Conservation (phyloP, 2,797 vertebrate genomes). For the Bovichtus diacanthus region DNA sequence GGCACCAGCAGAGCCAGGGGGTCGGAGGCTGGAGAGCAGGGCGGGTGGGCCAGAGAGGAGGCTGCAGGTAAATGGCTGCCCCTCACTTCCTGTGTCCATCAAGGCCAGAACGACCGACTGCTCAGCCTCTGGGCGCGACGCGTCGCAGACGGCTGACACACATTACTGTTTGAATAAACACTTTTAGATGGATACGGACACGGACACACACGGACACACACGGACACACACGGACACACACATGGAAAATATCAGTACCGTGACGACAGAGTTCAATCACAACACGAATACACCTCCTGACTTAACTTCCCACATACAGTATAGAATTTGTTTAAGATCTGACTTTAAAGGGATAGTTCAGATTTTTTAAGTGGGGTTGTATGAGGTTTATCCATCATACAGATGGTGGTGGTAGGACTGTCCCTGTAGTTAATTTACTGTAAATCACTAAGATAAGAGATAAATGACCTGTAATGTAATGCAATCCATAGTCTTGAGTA, state of each 20-base stretch:
- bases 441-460: no score
- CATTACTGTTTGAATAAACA: neutral
- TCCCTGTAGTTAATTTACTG: no score
- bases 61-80: constrained; percentile 62
- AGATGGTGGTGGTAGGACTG: no score
- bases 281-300: no score
- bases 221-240: no score
- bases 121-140: constrained; percentile 37
- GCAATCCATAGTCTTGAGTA: no score
- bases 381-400: no score
- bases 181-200: neutral
- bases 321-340: neutral
- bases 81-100: constrained; percentile 66
- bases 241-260: neutral
- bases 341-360: no score
- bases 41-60: constrained; percentile 30
- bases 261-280: neutral
- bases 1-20: constrained; percentile 19
- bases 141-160: constrained; percentile 10
- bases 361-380: no score
- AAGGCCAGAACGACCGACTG: constrained; percentile 52
- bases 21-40: neutral
- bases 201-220: neutral
- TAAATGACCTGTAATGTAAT: no score
- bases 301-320: neutral